A percentile compares a stretch with the other conserved stretches of the same genome.
Evolutionary conservation across 2,888 invertebrate genomes (phyloP).

Genomic region (Diploptera punctata): DNA sequence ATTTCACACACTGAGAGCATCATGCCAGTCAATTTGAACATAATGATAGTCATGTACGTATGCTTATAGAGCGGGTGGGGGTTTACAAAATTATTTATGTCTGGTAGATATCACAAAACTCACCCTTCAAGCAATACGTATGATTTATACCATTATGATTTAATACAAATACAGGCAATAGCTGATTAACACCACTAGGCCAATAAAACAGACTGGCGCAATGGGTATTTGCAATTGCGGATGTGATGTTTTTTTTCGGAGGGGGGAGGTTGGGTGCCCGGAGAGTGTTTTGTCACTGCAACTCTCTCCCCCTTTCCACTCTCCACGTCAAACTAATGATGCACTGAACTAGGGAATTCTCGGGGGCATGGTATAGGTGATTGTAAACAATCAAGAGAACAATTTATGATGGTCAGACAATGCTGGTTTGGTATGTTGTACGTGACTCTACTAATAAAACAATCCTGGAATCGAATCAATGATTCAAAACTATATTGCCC

Average conservation of each 20-base stretch:
- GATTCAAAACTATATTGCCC: slow-evolving; percentile 27
- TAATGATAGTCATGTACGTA: slow-evolving; percentile 4
- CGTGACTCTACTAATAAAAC: slow-evolving; percentile 25
- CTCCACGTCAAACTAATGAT: slow-evolving; percentile 19
- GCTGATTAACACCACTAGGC: neutral
- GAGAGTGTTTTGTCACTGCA: slow-evolving; percentile 14
- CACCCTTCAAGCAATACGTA: neutral
- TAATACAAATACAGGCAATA: neutral
- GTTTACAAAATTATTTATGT: slow-evolving; percentile 21
- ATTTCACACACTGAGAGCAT: slow-evolving; percentile 3
- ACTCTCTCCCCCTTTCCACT: too few species aligned
- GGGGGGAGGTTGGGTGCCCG: neutral
- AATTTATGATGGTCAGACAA: slow-evolving; percentile 11
- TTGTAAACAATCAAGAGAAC: slow-evolving; percentile 23
- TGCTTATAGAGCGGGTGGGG: neutral
- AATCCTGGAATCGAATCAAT: slow-evolving; percentile 28
- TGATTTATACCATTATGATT: slow-evolving; percentile 14
- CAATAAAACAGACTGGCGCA: neutral
- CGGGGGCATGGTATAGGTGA: neutral
- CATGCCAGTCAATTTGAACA: neutral
- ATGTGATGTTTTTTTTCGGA: neutral
- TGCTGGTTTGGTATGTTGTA: neutral
- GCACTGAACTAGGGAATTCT: slow-evolving; percentile 1
- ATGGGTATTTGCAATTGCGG: slow-evolving; percentile 5
- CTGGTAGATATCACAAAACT: slow-evolving; percentile 17